Evolutionary conservation across 2,113 vertebrate genomes (phyloP).

Genomic region (Martes martes): DNA sequence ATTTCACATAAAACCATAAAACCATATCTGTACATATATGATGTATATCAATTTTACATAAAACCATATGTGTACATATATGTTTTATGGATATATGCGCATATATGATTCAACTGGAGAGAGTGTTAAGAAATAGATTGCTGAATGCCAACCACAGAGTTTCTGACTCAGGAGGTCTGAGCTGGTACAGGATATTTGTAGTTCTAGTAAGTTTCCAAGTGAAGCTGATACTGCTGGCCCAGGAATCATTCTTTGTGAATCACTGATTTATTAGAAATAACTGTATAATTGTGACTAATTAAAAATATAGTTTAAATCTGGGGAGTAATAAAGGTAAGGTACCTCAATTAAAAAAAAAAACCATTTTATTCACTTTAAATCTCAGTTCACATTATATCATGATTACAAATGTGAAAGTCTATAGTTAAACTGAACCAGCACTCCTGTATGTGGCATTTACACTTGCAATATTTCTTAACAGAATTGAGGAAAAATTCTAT

Average conservation of each 20-base stretch:
- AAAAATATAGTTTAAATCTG: background rate
- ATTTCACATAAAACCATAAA: too few species aligned
- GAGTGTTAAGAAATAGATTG: background rate
- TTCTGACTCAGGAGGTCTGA: background rate
- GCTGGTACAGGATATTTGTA: background rate
- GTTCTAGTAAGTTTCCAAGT: background rate
- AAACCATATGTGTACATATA: too few species aligned
- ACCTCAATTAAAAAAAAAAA: background rate
- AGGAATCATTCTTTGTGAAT: background rate
- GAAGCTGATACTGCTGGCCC: background rate
- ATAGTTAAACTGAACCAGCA: background rate
- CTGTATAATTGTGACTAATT: background rate
- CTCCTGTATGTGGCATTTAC: background rate
- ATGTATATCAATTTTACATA: too few species aligned
- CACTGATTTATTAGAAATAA: background rate
- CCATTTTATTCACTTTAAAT: background rate
- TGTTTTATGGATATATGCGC: too few species aligned
- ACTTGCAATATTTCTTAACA: background rate
- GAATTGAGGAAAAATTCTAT: background rate
- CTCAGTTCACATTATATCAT: background rate
- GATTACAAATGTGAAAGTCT: background rate
- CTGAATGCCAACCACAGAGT: background rate
- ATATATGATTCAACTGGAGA: background rate
- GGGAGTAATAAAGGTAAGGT: background rate
- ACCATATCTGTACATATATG: too few species aligned